These are phyloP conservation scores for Esox niger DNA, from an alignment of 2,113 vertebrate genomes.

Conservation along the genomic window DNA sequence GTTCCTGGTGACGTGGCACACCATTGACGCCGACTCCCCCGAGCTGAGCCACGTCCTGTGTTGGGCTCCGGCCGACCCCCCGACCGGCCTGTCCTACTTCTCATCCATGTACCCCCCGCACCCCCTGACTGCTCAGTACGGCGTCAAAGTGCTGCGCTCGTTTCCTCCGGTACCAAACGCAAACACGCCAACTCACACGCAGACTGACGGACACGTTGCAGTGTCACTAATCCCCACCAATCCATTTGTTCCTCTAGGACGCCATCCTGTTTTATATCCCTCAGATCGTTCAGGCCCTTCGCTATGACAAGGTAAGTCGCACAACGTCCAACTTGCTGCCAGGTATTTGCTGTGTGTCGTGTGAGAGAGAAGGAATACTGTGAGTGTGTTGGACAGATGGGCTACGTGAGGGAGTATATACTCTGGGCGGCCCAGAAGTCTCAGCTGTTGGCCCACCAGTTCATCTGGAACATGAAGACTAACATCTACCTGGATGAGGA, in stretches of 20 bases:
- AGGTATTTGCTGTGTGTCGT: neutral
- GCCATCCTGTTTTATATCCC: conserved; percentile 99
- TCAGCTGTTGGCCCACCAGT: conserved; percentile 96
- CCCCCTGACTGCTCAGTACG: conserved; percentile 95
- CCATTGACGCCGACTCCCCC: conserved; percentile 94
- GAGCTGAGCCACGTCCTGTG: conserved; percentile 95
- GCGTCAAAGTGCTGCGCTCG: conserved; percentile 94
- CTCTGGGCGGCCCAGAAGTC: conserved; percentile 96
- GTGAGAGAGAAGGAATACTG: too few relatives aligned
- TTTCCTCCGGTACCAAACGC: conserved; percentile 87
- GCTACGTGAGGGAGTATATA: conserved; percentile 96
- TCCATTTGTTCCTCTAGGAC: conserved; percentile 78
- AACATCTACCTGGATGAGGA: conserved; percentile 96
- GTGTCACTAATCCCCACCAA: neutral
- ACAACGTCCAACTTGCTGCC: neutral
- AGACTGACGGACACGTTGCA: neutral
- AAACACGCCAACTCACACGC: neutral
- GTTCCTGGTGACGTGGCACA: conserved; percentile 98
- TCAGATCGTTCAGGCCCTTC: conserved; percentile 95
- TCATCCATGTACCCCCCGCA: conserved; percentile 98
- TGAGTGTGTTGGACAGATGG: conserved; percentile 78
- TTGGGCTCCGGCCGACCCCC: conserved; percentile 94
- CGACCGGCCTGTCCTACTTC: conserved; percentile 96
- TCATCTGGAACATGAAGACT: conserved; percentile 99
- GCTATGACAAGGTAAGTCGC: conserved; percentile 92